These are phyloP conservation scores for Caradrina clavipalpis DNA, from an alignment of 2,888 invertebrate species.

Conservation along the genomic window DNA sequence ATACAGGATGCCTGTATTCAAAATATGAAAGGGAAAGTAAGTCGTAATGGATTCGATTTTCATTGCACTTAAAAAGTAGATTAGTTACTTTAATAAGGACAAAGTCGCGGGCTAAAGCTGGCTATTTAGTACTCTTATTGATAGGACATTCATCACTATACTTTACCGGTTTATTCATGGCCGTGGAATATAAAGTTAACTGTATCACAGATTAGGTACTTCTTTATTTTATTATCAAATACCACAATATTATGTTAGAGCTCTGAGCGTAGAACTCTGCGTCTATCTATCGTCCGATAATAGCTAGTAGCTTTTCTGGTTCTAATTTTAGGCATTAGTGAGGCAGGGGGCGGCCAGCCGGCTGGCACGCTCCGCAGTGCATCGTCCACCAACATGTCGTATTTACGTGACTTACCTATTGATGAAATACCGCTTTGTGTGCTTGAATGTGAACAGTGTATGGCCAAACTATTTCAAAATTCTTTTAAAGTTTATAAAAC, in stretches of 20 bases:
- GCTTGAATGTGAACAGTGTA: conserved; percentile 81
- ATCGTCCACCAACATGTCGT: conserved; percentile 76
- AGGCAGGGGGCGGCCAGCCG: conserved; percentile 72
- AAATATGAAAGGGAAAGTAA: no score
- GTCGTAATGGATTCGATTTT: no score
- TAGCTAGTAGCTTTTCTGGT: conserved; percentile 79
- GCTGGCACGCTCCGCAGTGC: conserved; percentile 63
- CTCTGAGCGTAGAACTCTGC: conserved; percentile 56
- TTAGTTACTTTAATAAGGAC: not conserved
- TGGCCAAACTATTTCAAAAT: conserved; percentile 37
- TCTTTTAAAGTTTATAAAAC: not conserved
- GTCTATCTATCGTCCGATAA: conserved; percentile 77
- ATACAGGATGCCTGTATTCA: no score
- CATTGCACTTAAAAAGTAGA: not conserved
- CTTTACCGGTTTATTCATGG: conserved; percentile 53
- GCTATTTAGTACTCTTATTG: not conserved
- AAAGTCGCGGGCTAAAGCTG: not conserved
- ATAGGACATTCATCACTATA: not conserved
- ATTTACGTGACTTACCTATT: conserved; percentile 81
- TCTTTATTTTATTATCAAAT: conserved; percentile 55
- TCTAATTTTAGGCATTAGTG: conserved; percentile 83
- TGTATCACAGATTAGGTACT: conserved; percentile 28
- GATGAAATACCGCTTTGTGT: conserved; percentile 90
- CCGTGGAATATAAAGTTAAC: conserved; percentile 17
- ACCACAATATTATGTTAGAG: conserved; percentile 46